A percentile compares a stretch with the other conserved stretches of the same genome.
Evolutionary conservation across 1,140 invertebrate genomes (phyloP).

Genomic region (Drosophila kohkoa): DNA sequence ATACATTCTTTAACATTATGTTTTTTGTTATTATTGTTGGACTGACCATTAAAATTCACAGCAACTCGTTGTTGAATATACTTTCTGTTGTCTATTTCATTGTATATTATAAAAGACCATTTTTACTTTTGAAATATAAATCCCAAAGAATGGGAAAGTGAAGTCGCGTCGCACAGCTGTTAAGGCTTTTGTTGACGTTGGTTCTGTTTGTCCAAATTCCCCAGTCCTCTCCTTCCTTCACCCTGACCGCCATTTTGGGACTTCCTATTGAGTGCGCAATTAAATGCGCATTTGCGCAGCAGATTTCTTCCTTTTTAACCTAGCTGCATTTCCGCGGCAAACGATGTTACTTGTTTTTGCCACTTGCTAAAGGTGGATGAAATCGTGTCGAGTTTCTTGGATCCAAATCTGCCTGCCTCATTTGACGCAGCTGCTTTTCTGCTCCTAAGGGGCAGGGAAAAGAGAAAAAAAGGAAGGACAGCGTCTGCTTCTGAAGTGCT

Average conservation of each 20-base stretch:
- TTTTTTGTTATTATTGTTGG: too few species aligned
- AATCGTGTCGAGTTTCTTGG: constrained; percentile 1
- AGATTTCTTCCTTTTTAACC: constrained; percentile 21
- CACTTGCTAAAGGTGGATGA: constrained; percentile 18
- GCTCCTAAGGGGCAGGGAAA: neutral
- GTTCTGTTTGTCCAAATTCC: neutral
- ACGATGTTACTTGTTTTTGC: constrained; percentile 48
- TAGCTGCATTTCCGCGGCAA: constrained; percentile 47
- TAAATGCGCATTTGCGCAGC: constrained; percentile 52
- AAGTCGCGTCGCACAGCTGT: constrained; percentile 19
- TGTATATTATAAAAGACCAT: neutral
- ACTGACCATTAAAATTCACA: too few species aligned
- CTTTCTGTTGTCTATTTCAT: too few species aligned
- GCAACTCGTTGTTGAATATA: too few species aligned
- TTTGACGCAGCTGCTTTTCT: neutral
- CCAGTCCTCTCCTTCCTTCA: neutral
- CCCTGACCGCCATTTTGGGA: neutral
- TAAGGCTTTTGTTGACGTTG: constrained; percentile 12
- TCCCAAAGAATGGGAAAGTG: constrained; percentile 5
- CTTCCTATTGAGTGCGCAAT: constrained; percentile 48
- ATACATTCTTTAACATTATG: too few species aligned
- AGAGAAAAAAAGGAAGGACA: neutral
- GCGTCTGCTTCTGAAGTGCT: constrained; percentile 33
- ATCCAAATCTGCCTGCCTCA: neutral
- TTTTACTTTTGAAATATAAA: neutral